phyloP scores from a whole-genome alignment of 37 sponge, comb jelly and placozoan species.

The Amphimedon queenslandica region DNA sequence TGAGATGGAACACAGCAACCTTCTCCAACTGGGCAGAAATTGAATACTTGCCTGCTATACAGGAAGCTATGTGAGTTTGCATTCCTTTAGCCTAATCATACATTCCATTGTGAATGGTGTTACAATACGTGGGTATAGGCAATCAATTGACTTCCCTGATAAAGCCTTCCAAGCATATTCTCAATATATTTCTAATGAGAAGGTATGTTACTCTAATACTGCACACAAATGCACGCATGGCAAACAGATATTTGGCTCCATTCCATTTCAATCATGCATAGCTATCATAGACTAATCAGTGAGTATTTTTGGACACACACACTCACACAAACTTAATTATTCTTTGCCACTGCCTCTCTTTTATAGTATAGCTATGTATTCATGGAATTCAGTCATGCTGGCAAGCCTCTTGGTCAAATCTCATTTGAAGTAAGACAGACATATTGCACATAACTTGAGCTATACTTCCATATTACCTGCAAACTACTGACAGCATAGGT shows the following conservation, averaged over 20 bases:
- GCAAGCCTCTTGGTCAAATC: conserved; percentile 47
- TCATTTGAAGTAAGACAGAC: conserved; percentile 44
- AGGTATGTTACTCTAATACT: no score
- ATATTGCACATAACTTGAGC: background rate
- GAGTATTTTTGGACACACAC: no score
- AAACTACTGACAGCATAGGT: background rate
- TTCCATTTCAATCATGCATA: no score
- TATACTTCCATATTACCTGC: background rate
- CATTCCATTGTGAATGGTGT: background rate
- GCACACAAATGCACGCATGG: no score
- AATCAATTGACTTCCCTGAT: background rate
- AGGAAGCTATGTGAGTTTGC: background rate
- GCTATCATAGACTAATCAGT: no score
- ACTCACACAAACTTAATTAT: no score
- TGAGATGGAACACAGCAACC: background rate
- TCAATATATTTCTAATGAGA: background rate
- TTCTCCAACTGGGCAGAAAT: background rate
- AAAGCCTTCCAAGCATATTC: conserved; percentile 1
- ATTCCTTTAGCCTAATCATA: no score
- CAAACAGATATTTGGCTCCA: no score
- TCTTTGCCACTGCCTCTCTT: no score
- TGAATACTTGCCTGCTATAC: background rate
- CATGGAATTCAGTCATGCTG: conserved; percentile 54
- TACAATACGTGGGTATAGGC: background rate
- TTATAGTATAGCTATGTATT: conserved; percentile 37